These are phyloP conservation scores for Metacarcinus magister DNA, from an alignment of 2,888 invertebrate species.

Conservation along the genomic window DNA sequence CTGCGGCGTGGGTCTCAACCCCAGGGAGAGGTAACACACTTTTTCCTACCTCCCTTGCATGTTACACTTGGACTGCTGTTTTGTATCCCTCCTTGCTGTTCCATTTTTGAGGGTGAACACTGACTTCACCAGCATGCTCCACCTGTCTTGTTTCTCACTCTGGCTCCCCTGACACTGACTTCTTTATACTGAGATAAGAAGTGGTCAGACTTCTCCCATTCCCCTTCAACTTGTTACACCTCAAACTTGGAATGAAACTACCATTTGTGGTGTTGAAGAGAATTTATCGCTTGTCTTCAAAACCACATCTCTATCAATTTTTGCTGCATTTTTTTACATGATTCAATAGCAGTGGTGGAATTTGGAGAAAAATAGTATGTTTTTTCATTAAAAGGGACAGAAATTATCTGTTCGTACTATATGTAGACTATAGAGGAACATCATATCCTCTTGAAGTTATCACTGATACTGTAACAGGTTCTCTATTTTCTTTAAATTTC, in stretches of 20 bases:
- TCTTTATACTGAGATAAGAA: neutral
- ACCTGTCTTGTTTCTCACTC: neutral
- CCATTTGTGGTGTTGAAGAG: neutral
- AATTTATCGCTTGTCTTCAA: neutral
- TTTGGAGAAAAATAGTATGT: neutral
- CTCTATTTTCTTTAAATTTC: neutral
- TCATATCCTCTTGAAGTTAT: neutral
- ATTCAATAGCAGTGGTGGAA: neutral
- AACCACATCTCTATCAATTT: neutral
- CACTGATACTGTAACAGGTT: neutral
- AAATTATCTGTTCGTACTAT: too few relatives aligned
- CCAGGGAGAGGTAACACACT: slow-evolving; percentile 70
- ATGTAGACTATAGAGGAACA: neutral
- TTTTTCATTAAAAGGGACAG: too few relatives aligned
- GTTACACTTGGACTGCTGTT: neutral
- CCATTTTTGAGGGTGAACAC: neutral
- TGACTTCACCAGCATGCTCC: neutral
- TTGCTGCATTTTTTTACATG: neutral
- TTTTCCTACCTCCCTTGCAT: slow-evolving; percentile 20
- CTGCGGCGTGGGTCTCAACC: slow-evolving; percentile 56
- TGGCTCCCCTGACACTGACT: neutral
- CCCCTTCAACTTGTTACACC: neutral
- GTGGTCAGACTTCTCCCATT: neutral
- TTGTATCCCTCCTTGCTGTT: neutral
- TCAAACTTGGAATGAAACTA: neutral